These are phyloP conservation scores for Pelusios castaneus DNA, from an alignment of 2,113 vertebrate species.

Conservation along the genomic window DNA sequence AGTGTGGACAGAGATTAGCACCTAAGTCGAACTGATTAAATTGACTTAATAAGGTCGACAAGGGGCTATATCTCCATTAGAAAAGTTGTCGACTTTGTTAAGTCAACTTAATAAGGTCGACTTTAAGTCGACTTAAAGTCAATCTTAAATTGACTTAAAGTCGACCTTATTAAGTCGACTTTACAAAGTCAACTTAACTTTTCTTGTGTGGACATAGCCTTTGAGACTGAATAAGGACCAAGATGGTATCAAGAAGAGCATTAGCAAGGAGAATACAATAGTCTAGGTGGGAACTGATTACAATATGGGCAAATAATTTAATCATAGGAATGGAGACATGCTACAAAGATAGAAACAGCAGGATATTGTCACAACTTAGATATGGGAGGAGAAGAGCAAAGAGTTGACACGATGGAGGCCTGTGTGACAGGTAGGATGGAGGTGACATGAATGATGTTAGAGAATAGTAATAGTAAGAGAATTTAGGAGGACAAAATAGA, in stretches of 20 bases:
- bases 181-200: no score
- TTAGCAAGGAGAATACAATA: not conserved
- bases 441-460: not conserved
- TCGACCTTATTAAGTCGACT: no score
- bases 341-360: not conserved
- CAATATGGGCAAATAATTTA: not conserved
- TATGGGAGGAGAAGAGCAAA: not conserved
- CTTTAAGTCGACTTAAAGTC: no score
- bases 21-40: no score
- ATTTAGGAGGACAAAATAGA: not conserved
- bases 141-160: no score
- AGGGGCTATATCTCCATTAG: no score
- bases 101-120: no score
- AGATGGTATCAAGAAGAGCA: not conserved
- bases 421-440: not conserved
- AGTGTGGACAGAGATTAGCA: no score
- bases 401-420: rapidly evolving
- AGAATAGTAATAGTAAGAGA: rapidly evolving
- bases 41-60: no score
- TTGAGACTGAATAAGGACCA: not conserved
- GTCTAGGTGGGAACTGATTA: not conserved
- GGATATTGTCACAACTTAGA: not conserved
- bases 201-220: no score
- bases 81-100: no score
- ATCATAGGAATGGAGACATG: not conserved